phyloP scores from a whole-genome alignment of 1,140 invertebrate species.

The Dinoponera quadriceps region DNA sequence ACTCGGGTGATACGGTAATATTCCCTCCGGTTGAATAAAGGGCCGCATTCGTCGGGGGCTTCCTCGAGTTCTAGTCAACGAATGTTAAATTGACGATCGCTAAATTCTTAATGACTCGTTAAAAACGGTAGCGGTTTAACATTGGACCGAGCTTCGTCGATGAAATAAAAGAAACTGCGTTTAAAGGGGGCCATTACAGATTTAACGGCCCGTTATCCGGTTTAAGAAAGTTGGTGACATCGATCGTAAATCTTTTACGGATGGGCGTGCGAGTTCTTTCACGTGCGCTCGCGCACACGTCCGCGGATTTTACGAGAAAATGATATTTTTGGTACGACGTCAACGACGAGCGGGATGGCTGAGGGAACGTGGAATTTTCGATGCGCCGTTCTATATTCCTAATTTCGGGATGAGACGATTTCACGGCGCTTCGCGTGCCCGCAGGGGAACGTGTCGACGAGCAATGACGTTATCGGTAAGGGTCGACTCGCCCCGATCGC shows the following conservation, averaged over 20 bases:
- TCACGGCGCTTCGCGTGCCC: slow-evolving; percentile 37
- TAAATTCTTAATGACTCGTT: slow-evolving; percentile 34
- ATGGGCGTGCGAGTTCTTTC: background rate
- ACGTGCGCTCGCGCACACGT: background rate
- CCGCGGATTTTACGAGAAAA: slow-evolving; percentile 4
- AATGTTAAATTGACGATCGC: slow-evolving; percentile 36
- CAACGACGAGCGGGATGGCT: no score
- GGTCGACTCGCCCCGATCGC: slow-evolving; percentile 41
- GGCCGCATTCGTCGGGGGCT: slow-evolving; percentile 12
- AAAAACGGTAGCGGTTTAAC: slow-evolving; percentile 35
- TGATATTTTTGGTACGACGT: background rate
- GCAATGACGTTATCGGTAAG: slow-evolving; percentile 28
- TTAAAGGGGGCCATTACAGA: slow-evolving; percentile 24
- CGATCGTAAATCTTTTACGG: slow-evolving; percentile 51
- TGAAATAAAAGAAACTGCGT: slow-evolving; percentile 35
- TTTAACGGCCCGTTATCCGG: slow-evolving; percentile 27
- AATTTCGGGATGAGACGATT: slow-evolving; percentile 6
- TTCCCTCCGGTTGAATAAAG: background rate
- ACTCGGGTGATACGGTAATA: background rate
- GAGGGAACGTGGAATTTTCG: background rate
- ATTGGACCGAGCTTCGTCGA: slow-evolving; percentile 3
- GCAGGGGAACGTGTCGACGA: slow-evolving; percentile 45
- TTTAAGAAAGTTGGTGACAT: slow-evolving; percentile 46
- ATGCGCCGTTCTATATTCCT: background rate
- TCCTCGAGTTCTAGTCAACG: slow-evolving; percentile 11